phyloP scores from a whole-genome alignment of 2,113 vertebrate genomes.

The Chionomys nivalis region DNA sequence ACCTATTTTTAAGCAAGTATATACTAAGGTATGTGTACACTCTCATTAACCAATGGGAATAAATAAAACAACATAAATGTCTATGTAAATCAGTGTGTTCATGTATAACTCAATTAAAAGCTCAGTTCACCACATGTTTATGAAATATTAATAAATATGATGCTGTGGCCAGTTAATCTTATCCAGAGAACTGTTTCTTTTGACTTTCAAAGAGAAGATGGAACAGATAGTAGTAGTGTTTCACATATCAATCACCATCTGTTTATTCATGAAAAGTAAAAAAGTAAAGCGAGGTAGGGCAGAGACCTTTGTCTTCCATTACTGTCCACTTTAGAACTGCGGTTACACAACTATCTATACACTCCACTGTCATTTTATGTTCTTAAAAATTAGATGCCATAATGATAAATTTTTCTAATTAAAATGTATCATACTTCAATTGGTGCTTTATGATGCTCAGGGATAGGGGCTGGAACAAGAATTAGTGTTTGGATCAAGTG shows the following conservation, averaged over 20 bases:
- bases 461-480: constrained; percentile 40
- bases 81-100: neutral
- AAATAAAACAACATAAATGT: neutral
- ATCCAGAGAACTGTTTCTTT: neutral
- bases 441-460: neutral
- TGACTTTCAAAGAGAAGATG: neutral
- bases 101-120: neutral
- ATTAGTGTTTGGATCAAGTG: constrained; percentile 59
- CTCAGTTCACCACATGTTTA: neutral
- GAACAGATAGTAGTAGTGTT: neutral
- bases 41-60: neutral
- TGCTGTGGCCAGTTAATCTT: neutral
- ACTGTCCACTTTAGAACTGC: neutral
- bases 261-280: neutral
- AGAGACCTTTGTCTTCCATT: neutral
- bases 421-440: constrained; percentile 75
- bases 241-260: neutral
- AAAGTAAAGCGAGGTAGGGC: neutral
- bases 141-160: constrained; percentile 18
- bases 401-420: constrained; percentile 78
- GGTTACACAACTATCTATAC: constrained; percentile 22
- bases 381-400: constrained; percentile 79
- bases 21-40: neutral
- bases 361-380: constrained; percentile 63
- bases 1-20: neutral